Percentiles rank a stretch among this genome's conserved stretches.
These are phyloP conservation scores for Volucella inflata DNA, from an alignment of 2,888 invertebrate genomes.

Conservation along the genomic window DNA sequence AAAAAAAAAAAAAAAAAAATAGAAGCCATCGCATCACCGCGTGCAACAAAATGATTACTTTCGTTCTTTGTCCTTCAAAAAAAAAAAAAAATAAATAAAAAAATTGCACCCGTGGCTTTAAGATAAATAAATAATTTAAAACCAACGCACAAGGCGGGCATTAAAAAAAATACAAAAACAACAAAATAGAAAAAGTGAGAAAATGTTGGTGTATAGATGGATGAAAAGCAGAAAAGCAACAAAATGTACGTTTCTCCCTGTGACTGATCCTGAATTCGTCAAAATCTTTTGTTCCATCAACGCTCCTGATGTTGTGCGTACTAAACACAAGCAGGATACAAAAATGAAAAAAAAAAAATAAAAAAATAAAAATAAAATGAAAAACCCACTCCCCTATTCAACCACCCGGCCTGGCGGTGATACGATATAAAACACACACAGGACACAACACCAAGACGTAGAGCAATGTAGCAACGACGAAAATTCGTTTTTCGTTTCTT, in stretches of 20 bases:
- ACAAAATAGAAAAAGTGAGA: not conserved
- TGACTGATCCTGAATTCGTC: slow-evolving; percentile 68
- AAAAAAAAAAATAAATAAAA: slow-evolving; percentile 55
- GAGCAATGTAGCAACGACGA: slow-evolving; percentile 53
- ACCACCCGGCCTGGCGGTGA: slow-evolving; percentile 47
- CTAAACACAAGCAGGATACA: slow-evolving; percentile 69
- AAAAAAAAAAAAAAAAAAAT: slow-evolving; percentile 40
- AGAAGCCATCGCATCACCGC: slow-evolving; percentile 49
- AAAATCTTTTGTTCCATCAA: slow-evolving; percentile 70
- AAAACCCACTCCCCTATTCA: slow-evolving; percentile 29
- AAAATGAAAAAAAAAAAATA: slow-evolving; percentile 53
- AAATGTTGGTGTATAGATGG: not conserved
- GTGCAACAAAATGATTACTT: slow-evolving; percentile 56
- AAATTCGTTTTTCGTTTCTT: slow-evolving; percentile 78
- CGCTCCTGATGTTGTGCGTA: slow-evolving; percentile 66
- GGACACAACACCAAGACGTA: slow-evolving; percentile 63
- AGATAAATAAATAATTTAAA: slow-evolving; percentile 61
- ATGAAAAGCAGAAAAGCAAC: slow-evolving; percentile 38
- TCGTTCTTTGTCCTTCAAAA: slow-evolving; percentile 30
- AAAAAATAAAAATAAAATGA: slow-evolving; percentile 66
- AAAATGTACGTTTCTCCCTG: slow-evolving; percentile 45
- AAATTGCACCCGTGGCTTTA: slow-evolving; percentile 63
- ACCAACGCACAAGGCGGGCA: slow-evolving; percentile 60
- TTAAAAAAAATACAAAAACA: slow-evolving; percentile 44
- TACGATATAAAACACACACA: slow-evolving; percentile 71